These are phyloP conservation scores for Ctenochaetus hawaiiensis DNA, from an alignment of 2,797 vertebrate species.

Conservation along the genomic window DNA sequence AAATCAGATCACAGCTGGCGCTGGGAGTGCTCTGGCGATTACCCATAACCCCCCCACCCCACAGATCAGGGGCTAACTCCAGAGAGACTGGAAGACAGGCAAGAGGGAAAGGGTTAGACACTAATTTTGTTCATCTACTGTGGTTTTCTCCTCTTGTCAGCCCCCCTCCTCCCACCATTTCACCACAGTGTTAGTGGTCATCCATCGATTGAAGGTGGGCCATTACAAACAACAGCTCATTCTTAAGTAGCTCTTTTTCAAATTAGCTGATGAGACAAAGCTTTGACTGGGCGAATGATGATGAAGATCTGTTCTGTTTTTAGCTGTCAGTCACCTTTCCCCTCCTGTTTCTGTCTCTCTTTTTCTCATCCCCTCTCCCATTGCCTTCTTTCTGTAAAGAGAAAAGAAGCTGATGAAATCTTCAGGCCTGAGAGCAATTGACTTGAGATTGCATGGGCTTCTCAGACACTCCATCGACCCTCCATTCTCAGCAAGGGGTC, in stretches of 20 bases:
- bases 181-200: slow-evolving; percentile 6
- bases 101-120: slow-evolving; percentile 45
- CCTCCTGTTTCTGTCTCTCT: slow-evolving; percentile 25
- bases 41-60: slow-evolving; percentile 63
- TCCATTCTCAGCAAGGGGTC: slow-evolving; percentile 63
- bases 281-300: slow-evolving; percentile 30
- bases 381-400: slow-evolving; percentile 40
- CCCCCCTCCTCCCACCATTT: slow-evolving; percentile 1
- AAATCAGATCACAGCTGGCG: slow-evolving; percentile 74
- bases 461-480: slow-evolving; percentile 71
- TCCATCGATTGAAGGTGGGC: slow-evolving; percentile 49
- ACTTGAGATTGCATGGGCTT: slow-evolving; percentile 69
- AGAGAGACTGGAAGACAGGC: slow-evolving; percentile 43
- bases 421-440: slow-evolving; percentile 71
- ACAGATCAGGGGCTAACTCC: slow-evolving; percentile 63
- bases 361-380: slow-evolving; percentile 27
- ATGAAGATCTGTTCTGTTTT: slow-evolving; percentile 44
- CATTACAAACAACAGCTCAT: slow-evolving; percentile 56
- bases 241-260: slow-evolving; percentile 56
- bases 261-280: slow-evolving; percentile 52
- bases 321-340: slow-evolving; percentile 39
- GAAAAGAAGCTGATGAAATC: slow-evolving; percentile 67
- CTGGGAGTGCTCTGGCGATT: slow-evolving; percentile 69
- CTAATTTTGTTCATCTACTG: slow-evolving; percentile 60
- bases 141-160: slow-evolving; percentile 23